These are phyloP conservation scores for Epizoanthus stellaris DNA, from an alignment of 92 coral and sea anemone species.

Conservation along the genomic window DNA sequence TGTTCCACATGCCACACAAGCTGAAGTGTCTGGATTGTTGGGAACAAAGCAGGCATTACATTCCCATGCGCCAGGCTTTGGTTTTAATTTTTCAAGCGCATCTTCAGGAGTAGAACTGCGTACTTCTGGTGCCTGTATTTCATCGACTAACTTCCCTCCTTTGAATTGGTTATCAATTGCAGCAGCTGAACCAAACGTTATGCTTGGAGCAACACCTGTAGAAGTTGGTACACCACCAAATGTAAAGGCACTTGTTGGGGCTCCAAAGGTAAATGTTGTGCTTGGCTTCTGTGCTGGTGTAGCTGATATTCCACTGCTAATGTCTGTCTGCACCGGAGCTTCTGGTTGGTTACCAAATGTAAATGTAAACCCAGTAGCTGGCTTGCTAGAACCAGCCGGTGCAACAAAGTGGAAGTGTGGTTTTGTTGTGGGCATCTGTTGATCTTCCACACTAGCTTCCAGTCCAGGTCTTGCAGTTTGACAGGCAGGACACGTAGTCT, in stretches of 20 bases:
- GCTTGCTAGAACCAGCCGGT: background rate
- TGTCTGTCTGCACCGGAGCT: background rate
- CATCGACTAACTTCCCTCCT: background rate
- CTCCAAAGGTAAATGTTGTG: conserved; percentile 25
- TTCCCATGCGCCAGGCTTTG: conserved; percentile 65
- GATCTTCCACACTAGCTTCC: conserved; percentile 1
- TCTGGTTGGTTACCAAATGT: conserved; percentile 7
- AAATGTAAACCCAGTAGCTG: conserved; percentile 8
- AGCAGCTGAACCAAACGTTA: conserved; percentile 14
- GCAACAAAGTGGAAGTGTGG: conserved; percentile 24
- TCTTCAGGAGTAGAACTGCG: background rate
- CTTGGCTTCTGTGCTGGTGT: conserved; percentile 1
- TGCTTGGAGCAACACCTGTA: background rate
- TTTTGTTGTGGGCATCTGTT: background rate
- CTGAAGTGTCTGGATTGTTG: conserved; percentile 29
- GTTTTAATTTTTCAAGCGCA: conserved; percentile 18
- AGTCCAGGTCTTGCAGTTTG: conserved; percentile 53
- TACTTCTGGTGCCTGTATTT: background rate
- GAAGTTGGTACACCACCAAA: background rate
- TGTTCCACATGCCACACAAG: conserved; percentile 69
- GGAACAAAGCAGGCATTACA: conserved; percentile 59
- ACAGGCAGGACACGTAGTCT: conserved; percentile 67
- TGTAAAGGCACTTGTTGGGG: background rate
- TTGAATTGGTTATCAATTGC: background rate
- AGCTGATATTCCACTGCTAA: too few relatives aligned